Evolutionary conservation across 1,140 invertebrate genomes (phyloP).

Genomic region (Pollicipes pollicipes): DNA sequence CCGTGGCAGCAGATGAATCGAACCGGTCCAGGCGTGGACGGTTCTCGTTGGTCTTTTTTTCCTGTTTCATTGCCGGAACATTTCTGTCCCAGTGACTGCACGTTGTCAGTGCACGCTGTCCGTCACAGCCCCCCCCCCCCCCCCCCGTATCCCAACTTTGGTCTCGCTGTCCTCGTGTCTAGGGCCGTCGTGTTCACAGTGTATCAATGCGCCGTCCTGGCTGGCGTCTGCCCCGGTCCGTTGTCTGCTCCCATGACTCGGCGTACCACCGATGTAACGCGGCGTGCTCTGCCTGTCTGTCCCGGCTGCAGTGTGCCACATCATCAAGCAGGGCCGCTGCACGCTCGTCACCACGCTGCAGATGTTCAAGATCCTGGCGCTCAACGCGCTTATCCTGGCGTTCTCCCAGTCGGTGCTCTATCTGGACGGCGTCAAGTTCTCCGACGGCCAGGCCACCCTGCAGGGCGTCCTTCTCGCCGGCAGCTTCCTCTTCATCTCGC

Average conservation of each 20-base stretch:
- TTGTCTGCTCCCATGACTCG: no score
- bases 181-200: no score
- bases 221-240: background rate
- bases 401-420: slow-evolving; percentile 98
- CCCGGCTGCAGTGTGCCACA: slow-evolving; percentile 70
- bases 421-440: slow-evolving; percentile 94
- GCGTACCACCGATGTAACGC: no score
- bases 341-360: slow-evolving; percentile 96
- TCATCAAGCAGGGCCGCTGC: slow-evolving; percentile 97
- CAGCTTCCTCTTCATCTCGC: slow-evolving; percentile 94
- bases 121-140: no score
- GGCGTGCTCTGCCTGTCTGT: slow-evolving; percentile 10
- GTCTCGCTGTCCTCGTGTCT: no score
- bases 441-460: slow-evolving; percentile 89
- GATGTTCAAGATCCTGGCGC: slow-evolving; percentile 99
- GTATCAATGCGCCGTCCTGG: no score
- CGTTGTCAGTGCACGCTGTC: no score
- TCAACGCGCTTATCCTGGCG: slow-evolving; percentile 94
- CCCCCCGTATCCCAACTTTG: no score
- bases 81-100: no score
- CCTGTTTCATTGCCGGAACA: no score
- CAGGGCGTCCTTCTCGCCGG: slow-evolving; percentile 83
- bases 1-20: slow-evolving; percentile 8
- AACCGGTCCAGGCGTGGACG: slow-evolving; percentile 4
- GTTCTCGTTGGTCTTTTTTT: no score